Evolutionary conservation across 2,797 vertebrate genomes (phyloP), one percentile per base, ranked within the genome.

Genomic region (Cichlasoma orientale): DNA sequence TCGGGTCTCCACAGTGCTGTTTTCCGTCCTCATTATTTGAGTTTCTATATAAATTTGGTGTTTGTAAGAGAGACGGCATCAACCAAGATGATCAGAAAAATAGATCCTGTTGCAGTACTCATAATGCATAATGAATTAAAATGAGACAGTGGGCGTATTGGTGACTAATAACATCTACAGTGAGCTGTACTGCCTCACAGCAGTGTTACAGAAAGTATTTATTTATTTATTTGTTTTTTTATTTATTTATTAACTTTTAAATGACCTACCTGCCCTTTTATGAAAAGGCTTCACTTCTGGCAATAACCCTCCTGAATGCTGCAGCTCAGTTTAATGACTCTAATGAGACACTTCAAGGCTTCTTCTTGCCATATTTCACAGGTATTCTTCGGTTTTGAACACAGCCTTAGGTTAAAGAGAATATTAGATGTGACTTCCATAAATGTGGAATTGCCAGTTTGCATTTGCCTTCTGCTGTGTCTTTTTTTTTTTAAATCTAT

Each of bases 351-450:
- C 75, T 86, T 91, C 82, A 82, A 79, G 82, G 57, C 56, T 52
- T 83, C 33, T 77, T 33, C 54, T 41, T 19, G 11, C 54, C 68
- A 83, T 79, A 80, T 87, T 92, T 91, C 82, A 87, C 58, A 73
- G 16, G 18, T 56, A 84, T 75, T 77, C 63, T 83, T 77, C 7
- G 0, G 79, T 78, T 84, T 79, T 90, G 89, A 86, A 88, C 89
- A 92, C 79, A 54, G 57, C 57, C 36, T 83, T 76, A 58, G 63
- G 77, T 90, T 81, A 85, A 91, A 90, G 86, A 78, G 88, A 89
- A 92, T 93, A 88, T 91, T 74, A 81, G 74, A 93, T 90, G 89
- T 87, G 85, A 87, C 86, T 79, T 56, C 75, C 70, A 86, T 82
- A 58, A 75, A 85, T 81, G 55, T 75, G 59, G 19, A 57, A 56